Conservation (phyloP, 2,888 invertebrate species). For the Cryptosula pallasiana region DNA sequence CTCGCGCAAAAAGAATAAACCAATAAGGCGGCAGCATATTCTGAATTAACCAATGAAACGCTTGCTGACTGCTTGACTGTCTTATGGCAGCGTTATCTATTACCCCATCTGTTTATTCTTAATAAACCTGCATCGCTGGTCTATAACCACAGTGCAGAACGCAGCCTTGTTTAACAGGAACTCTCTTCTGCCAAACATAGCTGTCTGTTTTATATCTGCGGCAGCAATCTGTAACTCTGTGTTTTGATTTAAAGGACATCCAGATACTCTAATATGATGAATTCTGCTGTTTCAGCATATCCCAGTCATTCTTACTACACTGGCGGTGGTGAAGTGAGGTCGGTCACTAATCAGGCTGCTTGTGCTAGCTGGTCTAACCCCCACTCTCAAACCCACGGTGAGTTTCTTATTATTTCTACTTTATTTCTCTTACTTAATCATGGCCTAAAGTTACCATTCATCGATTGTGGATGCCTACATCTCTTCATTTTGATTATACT, state of each 20-base stretch:
- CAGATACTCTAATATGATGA: conserved; percentile 2
- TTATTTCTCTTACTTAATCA: too few species aligned
- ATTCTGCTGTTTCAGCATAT: conserved; percentile 4
- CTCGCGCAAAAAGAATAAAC: neutral
- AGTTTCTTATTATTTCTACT: neutral
- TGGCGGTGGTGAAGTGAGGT: neutral
- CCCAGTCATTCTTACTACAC: conserved; percentile 18
- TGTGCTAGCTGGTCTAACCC: neutral
- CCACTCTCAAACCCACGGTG: neutral
- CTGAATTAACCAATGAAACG: too few species aligned
- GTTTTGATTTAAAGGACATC: conserved; percentile 13
- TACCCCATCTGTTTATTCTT: conserved; percentile 23
- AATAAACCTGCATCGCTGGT: neutral
- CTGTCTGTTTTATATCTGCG: conserved; percentile 20
- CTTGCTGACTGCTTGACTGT: neutral
- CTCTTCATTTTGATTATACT: too few species aligned
- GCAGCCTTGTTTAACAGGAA: neutral
- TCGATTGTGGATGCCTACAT: too few species aligned
- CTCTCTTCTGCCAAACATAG: conserved; percentile 1
- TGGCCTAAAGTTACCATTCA: too few species aligned
- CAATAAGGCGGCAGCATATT: neutral
- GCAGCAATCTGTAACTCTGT: conserved; percentile 14
- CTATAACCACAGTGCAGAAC: neutral
- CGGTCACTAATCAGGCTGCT: neutral
- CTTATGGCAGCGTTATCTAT: neutral